Base-by-base conservation (phyloP, 1,140 invertebrate species). In the Antheraea pernyi region DNA sequence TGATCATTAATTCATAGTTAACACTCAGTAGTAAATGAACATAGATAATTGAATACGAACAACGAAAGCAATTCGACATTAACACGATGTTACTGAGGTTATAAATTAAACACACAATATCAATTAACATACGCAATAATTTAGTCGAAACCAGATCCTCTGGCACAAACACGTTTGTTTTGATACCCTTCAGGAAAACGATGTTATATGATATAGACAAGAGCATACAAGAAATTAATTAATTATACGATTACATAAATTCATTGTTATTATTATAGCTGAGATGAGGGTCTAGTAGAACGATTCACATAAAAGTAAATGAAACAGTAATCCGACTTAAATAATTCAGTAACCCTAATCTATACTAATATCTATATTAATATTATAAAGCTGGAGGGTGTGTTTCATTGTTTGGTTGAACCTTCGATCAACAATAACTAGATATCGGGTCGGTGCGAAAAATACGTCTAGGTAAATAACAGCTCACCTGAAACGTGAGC, bases 91-190 rank as follows among this genome's bases (percentile, higher is more conserved):
- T 67, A 61, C 16, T 11, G 46, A 64, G 68, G 67, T 69, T 70
- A 70, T 70, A 73, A 67, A 73, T 70, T 73, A 67, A 67, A 73
- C 68, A 73, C 42, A 69, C 72, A 70, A 72, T 72, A 66, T 69
- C 67, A 72, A 70, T 73, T 73, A 67, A 70, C 72, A 36, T 53
- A 48, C 19, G 62, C 48, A 36, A 30, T 68, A 69, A 69, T 65
- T 65, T 53, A 53, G 46, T 53, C 13, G 46, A 53, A 53, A 53
- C 46, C 11, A 53, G 46, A 53, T 53, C 46, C 46, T 53, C 16
- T 53, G 46, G 46, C 16, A 53, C 46, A 53, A 16, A 53, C 46
- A 16, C 46, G 46, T 53, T 16, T 53, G 16, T 53, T 53, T 53
- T 53, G 46, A 53, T 53, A 16, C 5, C 46, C 46, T 53, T 53